These are phyloP conservation scores for Sarcophilus harrisii DNA, from an alignment of 2,797 vertebrate genomes.

Conservation along the genomic window DNA sequence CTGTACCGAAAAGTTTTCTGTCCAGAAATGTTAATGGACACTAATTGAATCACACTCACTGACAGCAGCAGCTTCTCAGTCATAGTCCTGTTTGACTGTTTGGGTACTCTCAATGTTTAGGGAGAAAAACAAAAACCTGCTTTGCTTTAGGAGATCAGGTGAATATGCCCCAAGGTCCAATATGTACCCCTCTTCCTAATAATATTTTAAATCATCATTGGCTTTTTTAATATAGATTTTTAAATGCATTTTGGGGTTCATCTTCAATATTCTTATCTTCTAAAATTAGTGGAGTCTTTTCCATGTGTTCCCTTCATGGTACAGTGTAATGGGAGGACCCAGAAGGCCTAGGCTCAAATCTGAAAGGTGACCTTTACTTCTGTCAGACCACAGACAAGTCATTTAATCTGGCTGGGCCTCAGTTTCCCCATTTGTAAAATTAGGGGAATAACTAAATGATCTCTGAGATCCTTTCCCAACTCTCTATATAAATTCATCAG, in stretches of 20 bases:
- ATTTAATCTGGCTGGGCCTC: background rate
- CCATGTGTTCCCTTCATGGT: background rate
- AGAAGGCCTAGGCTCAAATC: background rate
- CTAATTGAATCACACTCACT: background rate
- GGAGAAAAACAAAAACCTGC: background rate
- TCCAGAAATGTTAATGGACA: background rate
- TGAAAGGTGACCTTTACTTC: background rate
- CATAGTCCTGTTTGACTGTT: background rate
- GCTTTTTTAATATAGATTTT: background rate
- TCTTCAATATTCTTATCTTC: background rate
- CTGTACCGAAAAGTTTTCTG: background rate
- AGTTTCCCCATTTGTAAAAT: background rate
- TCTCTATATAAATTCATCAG: background rate
- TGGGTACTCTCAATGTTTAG: background rate
- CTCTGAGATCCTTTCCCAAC: background rate
- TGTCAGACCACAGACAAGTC: background rate
- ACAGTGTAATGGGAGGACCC: background rate
- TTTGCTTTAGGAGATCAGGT: background rate
- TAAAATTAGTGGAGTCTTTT: background rate
- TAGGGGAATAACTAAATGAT: background rate
- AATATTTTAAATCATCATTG: background rate
- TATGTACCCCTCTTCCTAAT: background rate
- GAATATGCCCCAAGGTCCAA: background rate
- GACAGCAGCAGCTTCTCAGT: background rate
- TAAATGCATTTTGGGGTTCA: background rate